phyloP scores from a whole-genome alignment of 2,113 vertebrate species.

The Macrotis lagotis region DNA sequence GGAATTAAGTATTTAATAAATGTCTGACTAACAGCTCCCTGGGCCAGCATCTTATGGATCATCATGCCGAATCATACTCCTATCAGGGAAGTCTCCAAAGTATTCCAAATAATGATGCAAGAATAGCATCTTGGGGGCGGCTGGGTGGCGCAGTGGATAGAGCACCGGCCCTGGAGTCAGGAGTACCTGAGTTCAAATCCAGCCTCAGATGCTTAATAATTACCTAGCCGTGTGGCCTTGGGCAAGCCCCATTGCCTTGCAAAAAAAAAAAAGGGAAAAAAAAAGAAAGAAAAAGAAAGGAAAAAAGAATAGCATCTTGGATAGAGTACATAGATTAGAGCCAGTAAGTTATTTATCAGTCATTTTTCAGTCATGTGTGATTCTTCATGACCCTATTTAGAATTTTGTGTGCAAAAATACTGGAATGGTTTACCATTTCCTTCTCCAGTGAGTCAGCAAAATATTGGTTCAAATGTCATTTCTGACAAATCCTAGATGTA shows the following conservation, averaged over 20 bases:
- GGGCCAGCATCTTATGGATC: neutral
- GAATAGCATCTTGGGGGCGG: neutral
- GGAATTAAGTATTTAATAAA: neutral
- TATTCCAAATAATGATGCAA: neutral
- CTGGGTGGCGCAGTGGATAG: too few relatives aligned
- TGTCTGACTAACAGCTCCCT: neutral
- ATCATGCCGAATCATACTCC: neutral
- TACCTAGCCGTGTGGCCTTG: too few relatives aligned
- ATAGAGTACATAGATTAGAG: neutral
- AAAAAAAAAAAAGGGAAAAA: too few relatives aligned
- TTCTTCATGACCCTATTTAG: neutral
- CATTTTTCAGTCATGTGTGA: neutral
- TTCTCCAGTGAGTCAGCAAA: neutral
- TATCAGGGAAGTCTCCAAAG: neutral
- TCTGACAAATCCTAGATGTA: neutral
- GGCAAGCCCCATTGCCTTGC: too few relatives aligned
- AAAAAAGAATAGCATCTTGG: neutral
- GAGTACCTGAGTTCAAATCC: too few relatives aligned
- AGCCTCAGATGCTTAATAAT: too few relatives aligned
- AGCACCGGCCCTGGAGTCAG: too few relatives aligned
- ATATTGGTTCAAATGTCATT: neutral
- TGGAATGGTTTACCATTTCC: neutral
- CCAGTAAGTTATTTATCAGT: neutral
- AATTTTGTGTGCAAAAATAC: neutral
- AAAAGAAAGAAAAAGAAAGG: too few relatives aligned